Evolutionary conservation across 2,888 invertebrate genomes (phyloP), one percentile per base, ranked within the genome.

Genomic region (Drosophila cognata): DNA sequence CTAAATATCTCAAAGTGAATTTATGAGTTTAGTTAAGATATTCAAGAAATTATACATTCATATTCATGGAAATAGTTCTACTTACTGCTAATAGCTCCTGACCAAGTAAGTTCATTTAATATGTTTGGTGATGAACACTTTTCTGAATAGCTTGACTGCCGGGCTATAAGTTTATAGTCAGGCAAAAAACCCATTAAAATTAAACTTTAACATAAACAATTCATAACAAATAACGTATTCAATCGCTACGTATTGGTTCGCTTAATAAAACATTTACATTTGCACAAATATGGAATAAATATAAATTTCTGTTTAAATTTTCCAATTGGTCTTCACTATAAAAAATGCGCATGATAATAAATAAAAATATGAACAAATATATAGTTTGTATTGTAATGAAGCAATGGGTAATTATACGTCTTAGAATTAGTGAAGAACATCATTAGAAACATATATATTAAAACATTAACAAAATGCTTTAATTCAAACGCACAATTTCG

Each of bases 401-500:
- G 18, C 10, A 36, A 25, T 18, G 13, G 11, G 0, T 18, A 11
- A 11, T 1, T 35, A 1, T 28, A 18, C 1, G 25, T 55, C 18
- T 28, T 11, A 18, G 11, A 28, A 55, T 36, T 55, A 31, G 8
- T 35, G 16, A 16, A n/a, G 8, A 16, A 21, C 10, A 28, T 28
- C 18, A 11, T 36, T 28, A 4, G 4, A 11, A 36, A 25, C 7
- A 25, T 8, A 46, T 16, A 16, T 36, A 28, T 38, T 38, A 6
- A 55, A 28, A 10, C 28, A 1, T 5, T 0, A 16, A 8, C 41
- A 21, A 7, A 41, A 29, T 31, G 8, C 2, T 16, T n/a, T 4
- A n/a, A 18, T 21, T 66, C 7, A 36, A 29, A 16, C 10, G 2
- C 1, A 36, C n/a, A 31, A 28, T 38, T 77, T 41, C 58, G 51